Percentiles rank a stretch among this genome's conserved stretches.
Conservation (phyloP, 2,113 vertebrate genomes). For the Asarcornis scutulata region DNA sequence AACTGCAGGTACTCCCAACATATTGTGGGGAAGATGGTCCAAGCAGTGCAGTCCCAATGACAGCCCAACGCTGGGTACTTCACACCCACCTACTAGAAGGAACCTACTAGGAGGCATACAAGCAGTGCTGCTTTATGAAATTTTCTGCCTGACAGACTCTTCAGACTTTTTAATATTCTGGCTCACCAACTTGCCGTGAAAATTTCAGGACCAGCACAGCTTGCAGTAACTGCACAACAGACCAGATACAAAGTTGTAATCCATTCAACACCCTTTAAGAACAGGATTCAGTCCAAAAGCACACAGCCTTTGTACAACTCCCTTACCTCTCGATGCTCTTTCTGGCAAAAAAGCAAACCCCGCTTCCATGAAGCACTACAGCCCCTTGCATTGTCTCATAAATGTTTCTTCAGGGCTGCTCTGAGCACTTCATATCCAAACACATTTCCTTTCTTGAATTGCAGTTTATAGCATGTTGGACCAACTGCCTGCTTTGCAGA, state of each 20-base stretch:
- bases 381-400: not conserved
- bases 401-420: not conserved
- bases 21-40: rapidly evolving
- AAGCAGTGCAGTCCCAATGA: not conserved
- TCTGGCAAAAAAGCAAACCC: not conserved
- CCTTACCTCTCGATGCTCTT: not conserved
- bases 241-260: not conserved
- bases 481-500: not conserved
- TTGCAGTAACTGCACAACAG: not conserved
- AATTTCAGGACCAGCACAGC: not conserved
- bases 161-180: not conserved
- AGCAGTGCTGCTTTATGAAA: not conserved
- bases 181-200: not conserved
- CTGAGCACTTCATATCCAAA: not conserved
- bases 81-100: not conserved
- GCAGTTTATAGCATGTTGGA: not conserved
- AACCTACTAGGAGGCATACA: not conserved
- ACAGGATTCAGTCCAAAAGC: not conserved
- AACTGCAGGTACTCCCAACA: not conserved
- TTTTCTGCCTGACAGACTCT: not conserved
- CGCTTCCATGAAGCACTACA: not conserved
- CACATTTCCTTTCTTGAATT: not conserved
- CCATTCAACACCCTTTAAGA: not conserved
- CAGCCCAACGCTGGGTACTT: not conserved
- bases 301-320: not conserved